Evolutionary conservation across 2,888 invertebrate species (phyloP).

Genomic region (Machimus atricapillus): DNA sequence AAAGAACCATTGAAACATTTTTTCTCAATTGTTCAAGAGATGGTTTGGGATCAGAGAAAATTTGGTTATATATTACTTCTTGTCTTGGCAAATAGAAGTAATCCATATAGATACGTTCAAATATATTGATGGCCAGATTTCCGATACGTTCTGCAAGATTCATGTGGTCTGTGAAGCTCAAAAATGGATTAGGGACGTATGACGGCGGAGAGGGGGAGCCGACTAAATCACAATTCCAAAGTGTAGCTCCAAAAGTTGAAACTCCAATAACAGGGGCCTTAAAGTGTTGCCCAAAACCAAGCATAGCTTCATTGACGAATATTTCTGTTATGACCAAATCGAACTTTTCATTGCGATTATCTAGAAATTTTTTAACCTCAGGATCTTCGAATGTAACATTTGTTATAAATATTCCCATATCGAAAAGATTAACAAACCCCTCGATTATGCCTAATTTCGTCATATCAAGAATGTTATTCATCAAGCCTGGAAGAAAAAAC

Average conservation of each 20-base stretch:
- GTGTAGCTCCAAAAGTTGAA: conserved; percentile 45
- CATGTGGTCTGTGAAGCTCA: conserved; percentile 58
- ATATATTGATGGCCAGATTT: conserved; percentile 54
- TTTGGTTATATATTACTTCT: conserved; percentile 52
- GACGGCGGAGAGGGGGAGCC: conserved; percentile 58
- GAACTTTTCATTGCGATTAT: conserved; percentile 56
- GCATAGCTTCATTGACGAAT: conserved; percentile 59
- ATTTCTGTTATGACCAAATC: conserved; percentile 60
- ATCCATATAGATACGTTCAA: conserved; percentile 52
- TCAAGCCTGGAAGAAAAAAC: not conserved
- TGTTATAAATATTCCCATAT: conserved; percentile 42
- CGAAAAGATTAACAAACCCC: not conserved
- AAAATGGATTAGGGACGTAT: conserved; percentile 55
- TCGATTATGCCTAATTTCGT: not conserved
- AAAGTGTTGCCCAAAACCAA: conserved; percentile 54
- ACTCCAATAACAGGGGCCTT: conserved; percentile 52
- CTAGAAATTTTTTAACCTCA: conserved; percentile 50
- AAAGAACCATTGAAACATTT: conserved; percentile 55
- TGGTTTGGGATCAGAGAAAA: conserved; percentile 54
- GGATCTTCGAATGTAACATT: conserved; percentile 51
- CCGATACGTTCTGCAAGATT: conserved; percentile 55
- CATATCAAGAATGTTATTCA: not conserved
- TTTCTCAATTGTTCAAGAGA: conserved; percentile 52
- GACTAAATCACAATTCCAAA: conserved; percentile 47
- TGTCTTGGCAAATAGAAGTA: conserved; percentile 56